Conservation (phyloP, 2,888 invertebrate genomes). For the Serripes groenlandicus region DNA sequence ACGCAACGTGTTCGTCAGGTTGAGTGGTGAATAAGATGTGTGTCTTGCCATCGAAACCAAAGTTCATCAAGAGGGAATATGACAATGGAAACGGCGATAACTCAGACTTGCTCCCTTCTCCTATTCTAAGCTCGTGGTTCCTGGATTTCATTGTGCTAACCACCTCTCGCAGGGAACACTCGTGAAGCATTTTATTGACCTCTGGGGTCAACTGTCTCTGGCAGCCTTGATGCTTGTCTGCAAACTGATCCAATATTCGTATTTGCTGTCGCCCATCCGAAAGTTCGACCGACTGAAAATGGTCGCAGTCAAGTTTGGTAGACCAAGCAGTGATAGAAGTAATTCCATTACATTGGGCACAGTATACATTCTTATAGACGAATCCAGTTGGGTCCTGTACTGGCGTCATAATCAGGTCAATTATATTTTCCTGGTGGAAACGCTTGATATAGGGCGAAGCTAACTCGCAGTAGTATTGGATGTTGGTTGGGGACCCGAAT, state of each 20-base stretch:
- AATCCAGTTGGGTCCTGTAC: constrained; percentile 75
- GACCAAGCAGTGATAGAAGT: constrained; percentile 68
- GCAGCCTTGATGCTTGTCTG: constrained; percentile 48
- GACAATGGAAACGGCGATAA: constrained; percentile 72
- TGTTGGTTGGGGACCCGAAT: constrained; percentile 29
- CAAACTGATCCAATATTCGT: constrained; percentile 52
- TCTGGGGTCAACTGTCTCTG: constrained; percentile 50
- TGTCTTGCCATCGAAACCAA: constrained; percentile 81
- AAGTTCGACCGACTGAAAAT: constrained; percentile 57
- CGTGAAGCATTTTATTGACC: constrained; percentile 48
- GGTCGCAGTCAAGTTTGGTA: constrained; percentile 68
- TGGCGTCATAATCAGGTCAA: constrained; percentile 71
- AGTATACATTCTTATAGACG: constrained; percentile 78
- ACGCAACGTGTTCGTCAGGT: constrained; percentile 24
- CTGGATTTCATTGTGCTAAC: constrained; percentile 11
- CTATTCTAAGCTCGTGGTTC: constrained; percentile 42
- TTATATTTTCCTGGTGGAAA: constrained; percentile 48
- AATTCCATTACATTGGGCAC: constrained; percentile 75
- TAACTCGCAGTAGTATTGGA: constrained; percentile 62
- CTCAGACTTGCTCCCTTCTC: constrained; percentile 39
- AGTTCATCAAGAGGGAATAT: constrained; percentile 81
- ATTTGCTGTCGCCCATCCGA: constrained; percentile 60
- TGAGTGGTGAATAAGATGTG: constrained; percentile 78
- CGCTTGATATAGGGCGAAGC: constrained; percentile 7
- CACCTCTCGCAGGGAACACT: constrained; percentile 51